These are phyloP conservation scores for Tiliqua scincoides DNA, from an alignment of 2,113 vertebrate genomes.

Conservation along the genomic window DNA sequence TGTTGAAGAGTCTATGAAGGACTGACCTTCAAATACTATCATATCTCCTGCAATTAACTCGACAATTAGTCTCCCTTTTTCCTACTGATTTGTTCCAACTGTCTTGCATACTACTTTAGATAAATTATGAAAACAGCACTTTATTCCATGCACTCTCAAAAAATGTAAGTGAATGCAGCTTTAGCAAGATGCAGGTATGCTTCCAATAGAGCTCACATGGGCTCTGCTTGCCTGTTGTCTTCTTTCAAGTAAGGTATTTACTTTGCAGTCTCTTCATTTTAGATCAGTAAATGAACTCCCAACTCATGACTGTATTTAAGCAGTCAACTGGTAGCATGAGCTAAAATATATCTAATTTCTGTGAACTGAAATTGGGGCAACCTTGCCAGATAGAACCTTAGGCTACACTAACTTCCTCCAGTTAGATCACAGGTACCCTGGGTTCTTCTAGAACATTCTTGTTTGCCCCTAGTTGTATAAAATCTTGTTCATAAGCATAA, in stretches of 20 bases:
- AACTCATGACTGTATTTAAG: not conserved
- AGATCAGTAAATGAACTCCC: not conserved
- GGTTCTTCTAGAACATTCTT: not conserved
- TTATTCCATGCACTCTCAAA: not conserved
- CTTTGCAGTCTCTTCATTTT: not conserved
- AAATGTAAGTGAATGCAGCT: not conserved
- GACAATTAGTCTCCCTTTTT: conserved; percentile 11
- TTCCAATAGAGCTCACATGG: not conserved
- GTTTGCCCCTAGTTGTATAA: conserved; percentile 36
- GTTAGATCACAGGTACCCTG: not conserved
- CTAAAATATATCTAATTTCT: no score
- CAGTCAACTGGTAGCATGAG: not conserved
- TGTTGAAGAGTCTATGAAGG: not conserved
- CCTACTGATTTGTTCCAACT: conserved; percentile 6
- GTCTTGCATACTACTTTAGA: not conserved
- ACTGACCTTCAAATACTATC: not conserved
- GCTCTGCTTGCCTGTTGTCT: not conserved
- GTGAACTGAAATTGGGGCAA: no score
- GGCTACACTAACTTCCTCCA: no score
- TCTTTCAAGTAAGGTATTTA: not conserved
- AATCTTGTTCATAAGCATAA: conserved; percentile 45
- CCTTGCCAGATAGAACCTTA: no score
- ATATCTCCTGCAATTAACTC: not conserved
- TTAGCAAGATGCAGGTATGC: not conserved
- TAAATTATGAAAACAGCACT: conserved; percentile 44